Evolutionary conservation across 2,113 vertebrate species (phyloP), one percentile per base, ranked within the genome.

Genomic region (Sorex fumeus): DNA sequence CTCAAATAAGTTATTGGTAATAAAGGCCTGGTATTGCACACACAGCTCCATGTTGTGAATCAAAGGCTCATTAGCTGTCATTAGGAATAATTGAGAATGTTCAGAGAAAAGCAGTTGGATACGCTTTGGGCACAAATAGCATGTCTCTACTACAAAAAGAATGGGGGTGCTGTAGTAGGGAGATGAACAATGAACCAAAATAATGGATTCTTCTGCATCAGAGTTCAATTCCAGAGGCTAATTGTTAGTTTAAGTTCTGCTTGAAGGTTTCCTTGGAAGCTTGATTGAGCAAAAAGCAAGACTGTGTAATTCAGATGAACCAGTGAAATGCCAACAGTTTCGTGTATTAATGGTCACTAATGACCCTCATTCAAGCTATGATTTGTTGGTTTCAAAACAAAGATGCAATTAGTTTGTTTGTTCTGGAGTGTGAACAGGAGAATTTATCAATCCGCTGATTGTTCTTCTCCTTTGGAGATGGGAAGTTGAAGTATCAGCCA

Each of bases 311-410:
- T 95, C 34, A 88, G 66, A 90, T 66, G 21, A 27, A 45, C 75
- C 12, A 82, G 80, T 60, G 86, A 92, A 91, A 91, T 79, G 90
- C 83, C 90, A 95, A 93, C 83, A 67, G 43, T 75, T 79, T 57
- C 4, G 1, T 75, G 36, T 94, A 94, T 93, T 94, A 95, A 95
- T 94, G 90, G 93, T 92, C 91, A 95, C 92, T 95, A 96, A 95
- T 93, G 90, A 91, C 69, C 86, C 91, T 40, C 84, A 93, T 92
- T 96, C 92, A 93, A 74, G 75, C 84, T 91, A 36, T 95, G 81
- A 87, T 94, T 94, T 93, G 92, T 93, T 82, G 92, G 36, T n/a
- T 86, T 84, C 81, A 94, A 91, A 92, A 94, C 80, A 96, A 96
- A 96, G 84, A 81, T 18, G 47, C 8, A 85, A 83, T 95, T 91